Conservation (phyloP, 2,113 vertebrate genomes). For the Apodemus sylvaticus region DNA sequence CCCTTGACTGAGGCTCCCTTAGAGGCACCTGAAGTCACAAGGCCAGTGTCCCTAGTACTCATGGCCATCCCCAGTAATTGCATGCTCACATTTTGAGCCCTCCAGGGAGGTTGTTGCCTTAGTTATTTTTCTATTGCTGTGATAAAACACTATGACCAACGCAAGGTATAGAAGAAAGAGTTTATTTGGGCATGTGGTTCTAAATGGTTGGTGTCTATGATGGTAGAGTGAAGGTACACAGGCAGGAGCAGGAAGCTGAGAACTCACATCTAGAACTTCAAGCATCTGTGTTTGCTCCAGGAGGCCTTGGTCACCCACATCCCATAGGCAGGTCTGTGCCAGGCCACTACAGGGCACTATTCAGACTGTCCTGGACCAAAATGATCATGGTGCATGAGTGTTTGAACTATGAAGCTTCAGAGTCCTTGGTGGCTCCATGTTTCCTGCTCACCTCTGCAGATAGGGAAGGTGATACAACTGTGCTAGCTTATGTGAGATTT, state of each 20-base stretch:
- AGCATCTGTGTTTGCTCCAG: background rate
- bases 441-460: background rate
- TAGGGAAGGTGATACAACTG: background rate
- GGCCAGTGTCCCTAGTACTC: too few species aligned
- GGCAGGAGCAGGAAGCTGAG: background rate
- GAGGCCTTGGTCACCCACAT: background rate
- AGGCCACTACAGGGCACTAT: background rate
- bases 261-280: background rate
- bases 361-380: background rate
- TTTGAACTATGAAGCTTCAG: background rate
- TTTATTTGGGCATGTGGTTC: background rate
- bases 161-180: background rate
- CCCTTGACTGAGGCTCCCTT: too few species aligned
- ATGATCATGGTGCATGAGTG: background rate
- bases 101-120: background rate
- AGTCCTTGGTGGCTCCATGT: background rate
- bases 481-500: background rate
- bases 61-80: too few species aligned
- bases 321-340: background rate
- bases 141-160: background rate
- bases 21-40: fast-evolving
- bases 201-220: background rate
- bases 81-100: background rate
- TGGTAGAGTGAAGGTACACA: background rate
- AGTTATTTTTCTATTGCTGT: background rate